phyloP scores from a whole-genome alignment of 1,140 invertebrate species.

The Bicyclus anynana region DNA sequence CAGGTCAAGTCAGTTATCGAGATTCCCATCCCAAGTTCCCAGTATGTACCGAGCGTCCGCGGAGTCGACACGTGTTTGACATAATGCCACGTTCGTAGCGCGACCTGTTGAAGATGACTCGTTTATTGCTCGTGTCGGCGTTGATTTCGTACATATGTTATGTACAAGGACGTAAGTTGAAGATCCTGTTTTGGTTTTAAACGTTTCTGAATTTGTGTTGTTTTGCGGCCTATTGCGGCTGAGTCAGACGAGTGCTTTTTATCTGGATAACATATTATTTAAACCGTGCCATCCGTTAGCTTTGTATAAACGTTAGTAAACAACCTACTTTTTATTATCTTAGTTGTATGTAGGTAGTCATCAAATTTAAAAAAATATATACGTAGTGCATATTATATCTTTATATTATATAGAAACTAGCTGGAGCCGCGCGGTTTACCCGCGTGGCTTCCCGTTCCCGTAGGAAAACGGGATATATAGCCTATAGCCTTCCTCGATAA shows the following conservation, averaged over 20 bases:
- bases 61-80: background rate
- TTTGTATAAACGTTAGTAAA: too few relatives aligned
- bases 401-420: too few relatives aligned
- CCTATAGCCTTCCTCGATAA: too few relatives aligned
- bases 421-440: too few relatives aligned
- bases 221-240: background rate
- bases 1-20: background rate
- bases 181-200: slow-evolving; percentile 14
- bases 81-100: background rate
- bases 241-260: background rate
- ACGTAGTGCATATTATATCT: too few relatives aligned
- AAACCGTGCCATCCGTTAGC: too few relatives aligned
- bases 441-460: too few relatives aligned
- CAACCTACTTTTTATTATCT: too few relatives aligned
- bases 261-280: background rate
- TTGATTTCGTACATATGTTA: slow-evolving; percentile 17
- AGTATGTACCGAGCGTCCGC: background rate
- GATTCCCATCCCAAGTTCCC: slow-evolving; percentile 3
- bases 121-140: slow-evolving; percentile 6
- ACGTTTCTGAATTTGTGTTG: background rate
- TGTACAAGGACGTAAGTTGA: slow-evolving; percentile 28
- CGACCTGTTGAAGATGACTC: slow-evolving; percentile 10
- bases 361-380: too few relatives aligned
- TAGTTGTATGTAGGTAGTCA: too few relatives aligned
- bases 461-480: too few relatives aligned